A percentile compares a stretch with the other conserved stretches of the same genome.
These are phyloP conservation scores for Tarsius wallacei DNA, from an alignment of 2,797 vertebrate species.

Conservation along the genomic window DNA sequence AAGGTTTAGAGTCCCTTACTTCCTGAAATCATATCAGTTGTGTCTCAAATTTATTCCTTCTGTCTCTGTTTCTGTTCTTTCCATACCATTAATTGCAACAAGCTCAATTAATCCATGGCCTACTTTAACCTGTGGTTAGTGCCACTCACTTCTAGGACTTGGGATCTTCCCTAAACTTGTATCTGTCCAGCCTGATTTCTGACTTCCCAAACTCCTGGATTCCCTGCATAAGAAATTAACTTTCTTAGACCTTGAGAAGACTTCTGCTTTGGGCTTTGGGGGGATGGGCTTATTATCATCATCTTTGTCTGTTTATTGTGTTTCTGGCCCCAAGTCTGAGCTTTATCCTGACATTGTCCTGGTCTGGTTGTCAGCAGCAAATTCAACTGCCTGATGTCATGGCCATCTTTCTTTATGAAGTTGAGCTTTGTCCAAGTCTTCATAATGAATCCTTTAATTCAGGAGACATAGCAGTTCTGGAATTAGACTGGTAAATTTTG, in stretches of 20 bases:
- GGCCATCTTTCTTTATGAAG: not conserved
- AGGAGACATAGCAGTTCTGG: not conserved
- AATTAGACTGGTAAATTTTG: not conserved
- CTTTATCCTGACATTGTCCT: not conserved
- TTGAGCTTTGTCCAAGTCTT: not conserved
- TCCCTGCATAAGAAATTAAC: not conserved
- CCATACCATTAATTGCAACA: not conserved
- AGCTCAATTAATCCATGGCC: not conserved
- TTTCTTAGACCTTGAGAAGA: constrained; percentile 5
- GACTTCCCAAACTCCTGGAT: not conserved
- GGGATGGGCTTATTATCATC: not conserved
- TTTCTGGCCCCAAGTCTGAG: constrained; percentile 1
- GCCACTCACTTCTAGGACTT: not conserved
- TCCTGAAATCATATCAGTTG: not conserved
- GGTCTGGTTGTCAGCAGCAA: not conserved
- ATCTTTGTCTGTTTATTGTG: not conserved
- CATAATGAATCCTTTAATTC: not conserved
- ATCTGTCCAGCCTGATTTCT: not conserved
- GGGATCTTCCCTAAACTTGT: not conserved
- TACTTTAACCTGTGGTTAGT: not conserved
- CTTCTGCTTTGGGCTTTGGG: not conserved
- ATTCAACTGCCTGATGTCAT: not conserved
- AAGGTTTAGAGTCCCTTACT: constrained; percentile 1
- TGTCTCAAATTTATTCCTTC: constrained; percentile 1
- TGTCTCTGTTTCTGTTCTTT: constrained; percentile 3